Conservation (phyloP, 1,140 invertebrate genomes). For the Ridgeia piscesae region DNA sequence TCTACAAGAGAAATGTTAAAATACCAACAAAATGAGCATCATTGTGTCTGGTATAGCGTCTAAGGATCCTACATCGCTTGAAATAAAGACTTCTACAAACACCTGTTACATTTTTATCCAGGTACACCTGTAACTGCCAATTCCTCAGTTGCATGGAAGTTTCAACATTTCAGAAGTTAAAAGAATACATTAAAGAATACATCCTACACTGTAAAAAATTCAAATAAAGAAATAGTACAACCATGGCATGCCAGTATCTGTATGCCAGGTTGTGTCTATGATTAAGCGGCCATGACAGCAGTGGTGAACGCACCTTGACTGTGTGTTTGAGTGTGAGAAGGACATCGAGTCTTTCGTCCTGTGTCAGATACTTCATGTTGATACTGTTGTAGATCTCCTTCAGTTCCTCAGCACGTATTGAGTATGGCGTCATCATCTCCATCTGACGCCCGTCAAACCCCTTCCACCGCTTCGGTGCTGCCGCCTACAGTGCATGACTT, state of each 20-base stretch:
- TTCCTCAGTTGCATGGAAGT: no score
- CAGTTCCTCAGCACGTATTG: constrained; percentile 55
- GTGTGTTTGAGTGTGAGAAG: constrained; percentile 59
- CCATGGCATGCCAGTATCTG: no score
- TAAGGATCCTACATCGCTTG: no score
- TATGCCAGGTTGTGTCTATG: neutral
- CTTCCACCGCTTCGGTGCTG: constrained; percentile 54
- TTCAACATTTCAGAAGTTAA: no score
- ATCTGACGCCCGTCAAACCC: constrained; percentile 51
- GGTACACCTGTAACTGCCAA: no score
- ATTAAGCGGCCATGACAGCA: neutral
- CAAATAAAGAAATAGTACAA: neutral
- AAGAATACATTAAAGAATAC: neutral
- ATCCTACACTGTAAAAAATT: neutral
- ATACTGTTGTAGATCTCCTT: constrained; percentile 58
- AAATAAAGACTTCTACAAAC: no score
- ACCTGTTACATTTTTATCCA: no score
- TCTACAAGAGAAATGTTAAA: no score
- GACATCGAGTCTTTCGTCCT: constrained; percentile 58
- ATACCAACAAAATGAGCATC: no score
- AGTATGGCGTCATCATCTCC: constrained; percentile 58
- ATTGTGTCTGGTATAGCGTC: no score
- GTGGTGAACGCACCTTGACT: constrained; percentile 48
- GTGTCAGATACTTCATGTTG: constrained; percentile 58
- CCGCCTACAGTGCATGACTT: constrained; percentile 23